These are phyloP conservation scores for Clusia tigrina DNA, from an alignment of 2,888 invertebrate species.

Conservation along the genomic window DNA sequence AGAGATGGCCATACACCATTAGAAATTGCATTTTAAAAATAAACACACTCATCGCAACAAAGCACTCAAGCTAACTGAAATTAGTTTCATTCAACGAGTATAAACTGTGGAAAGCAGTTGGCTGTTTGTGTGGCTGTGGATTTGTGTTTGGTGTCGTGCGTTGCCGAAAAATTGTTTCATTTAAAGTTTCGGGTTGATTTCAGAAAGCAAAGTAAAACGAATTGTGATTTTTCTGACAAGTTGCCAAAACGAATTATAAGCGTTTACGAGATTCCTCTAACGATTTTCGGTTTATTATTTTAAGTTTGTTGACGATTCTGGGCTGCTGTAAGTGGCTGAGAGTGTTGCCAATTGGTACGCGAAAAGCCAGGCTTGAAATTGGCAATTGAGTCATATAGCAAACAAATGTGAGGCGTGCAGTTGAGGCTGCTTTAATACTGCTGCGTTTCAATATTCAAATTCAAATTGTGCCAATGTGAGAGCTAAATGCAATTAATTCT, in stretches of 20 bases:
- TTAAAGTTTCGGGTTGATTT: background rate
- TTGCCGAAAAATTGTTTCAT: background rate
- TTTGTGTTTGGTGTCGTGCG: constrained; percentile 22
- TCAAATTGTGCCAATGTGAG: too few relatives aligned
- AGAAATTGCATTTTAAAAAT: too few relatives aligned
- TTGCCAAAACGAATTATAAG: constrained; percentile 9
- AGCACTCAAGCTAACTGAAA: too few relatives aligned
- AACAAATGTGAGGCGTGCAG: too few relatives aligned
- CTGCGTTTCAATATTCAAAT: too few relatives aligned
- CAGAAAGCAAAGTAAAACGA: constrained; percentile 9
- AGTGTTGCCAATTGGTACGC: background rate
- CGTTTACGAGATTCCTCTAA: constrained; percentile 11
- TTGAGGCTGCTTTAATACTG: too few relatives aligned
- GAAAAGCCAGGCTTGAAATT: too few relatives aligned
- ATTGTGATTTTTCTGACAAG: background rate
- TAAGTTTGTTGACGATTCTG: background rate
- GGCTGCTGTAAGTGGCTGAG: background rate
- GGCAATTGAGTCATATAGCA: too few relatives aligned
- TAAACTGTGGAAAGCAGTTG: constrained; percentile 36
- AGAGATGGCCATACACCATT: background rate
- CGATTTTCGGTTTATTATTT: background rate
- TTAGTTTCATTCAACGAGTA: constrained; percentile 39
- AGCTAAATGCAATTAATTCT: too few relatives aligned
- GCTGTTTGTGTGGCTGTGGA: constrained; percentile 15
- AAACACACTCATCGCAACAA: background rate